Conservation (phyloP, 2,797 vertebrate species). For the Lindbergichthys nudifrons region DNA sequence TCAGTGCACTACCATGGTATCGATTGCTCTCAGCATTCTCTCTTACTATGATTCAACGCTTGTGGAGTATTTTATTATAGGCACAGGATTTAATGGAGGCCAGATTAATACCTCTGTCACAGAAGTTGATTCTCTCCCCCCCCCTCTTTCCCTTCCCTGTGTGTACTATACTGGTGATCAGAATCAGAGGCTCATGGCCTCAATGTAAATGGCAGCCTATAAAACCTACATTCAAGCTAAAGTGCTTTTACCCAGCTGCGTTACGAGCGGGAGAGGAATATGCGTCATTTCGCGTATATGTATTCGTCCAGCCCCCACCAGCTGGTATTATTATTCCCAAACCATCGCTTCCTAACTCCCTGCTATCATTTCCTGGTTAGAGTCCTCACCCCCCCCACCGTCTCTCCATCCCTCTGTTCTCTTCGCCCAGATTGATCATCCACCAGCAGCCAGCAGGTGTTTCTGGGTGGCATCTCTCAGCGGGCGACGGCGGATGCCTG, state of each 20-base stretch:
- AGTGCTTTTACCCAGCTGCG: conserved; percentile 72
- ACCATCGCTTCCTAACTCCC: conserved; percentile 67
- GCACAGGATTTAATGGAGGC: conserved; percentile 77
- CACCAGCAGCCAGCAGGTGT: conserved; percentile 69
- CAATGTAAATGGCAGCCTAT: conserved; percentile 66
- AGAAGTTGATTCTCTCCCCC: conserved; percentile 62
- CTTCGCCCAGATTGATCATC: conserved; percentile 52
- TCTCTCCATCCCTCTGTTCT: conserved; percentile 45
- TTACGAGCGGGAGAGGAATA: conserved; percentile 62
- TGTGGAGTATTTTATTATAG: conserved; percentile 78
- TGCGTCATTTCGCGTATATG: conserved; percentile 70
- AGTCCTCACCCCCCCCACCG: conserved; percentile 19
- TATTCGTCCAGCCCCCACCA: conserved; percentile 69
- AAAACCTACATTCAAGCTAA: conserved; percentile 70
- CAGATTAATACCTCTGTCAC: conserved; percentile 80
- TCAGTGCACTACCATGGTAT: conserved; percentile 62
- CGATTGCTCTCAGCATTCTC: conserved; percentile 69
- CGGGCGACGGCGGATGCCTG: conserved; percentile 53
- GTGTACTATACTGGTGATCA: conserved; percentile 57
- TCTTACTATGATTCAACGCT: conserved; percentile 75
- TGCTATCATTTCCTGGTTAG: conserved; percentile 71
- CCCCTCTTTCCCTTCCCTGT: conserved; percentile 31
- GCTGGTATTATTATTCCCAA: conserved; percentile 78
- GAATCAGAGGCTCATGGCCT: conserved; percentile 55
- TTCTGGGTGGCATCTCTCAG: conserved; percentile 58